Percentiles rank a stretch among this genome's conserved stretches.
Evolutionary conservation across 2,113 vertebrate genomes (phyloP).

Genomic region (Pitta sordida): DNA sequence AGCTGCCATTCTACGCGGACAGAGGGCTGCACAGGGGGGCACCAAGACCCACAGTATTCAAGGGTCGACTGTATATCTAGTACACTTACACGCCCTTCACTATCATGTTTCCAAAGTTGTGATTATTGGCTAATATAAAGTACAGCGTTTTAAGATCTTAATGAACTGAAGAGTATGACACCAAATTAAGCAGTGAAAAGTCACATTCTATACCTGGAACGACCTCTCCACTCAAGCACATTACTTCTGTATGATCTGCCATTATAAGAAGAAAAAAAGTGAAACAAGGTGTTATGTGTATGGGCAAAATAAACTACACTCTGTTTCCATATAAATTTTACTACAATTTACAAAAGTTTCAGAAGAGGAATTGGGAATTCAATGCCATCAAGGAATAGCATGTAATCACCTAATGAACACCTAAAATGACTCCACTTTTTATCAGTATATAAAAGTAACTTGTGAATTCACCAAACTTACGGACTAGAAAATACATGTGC

Average conservation of each 20-base stretch:
- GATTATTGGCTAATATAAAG: not conserved
- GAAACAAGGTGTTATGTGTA: rapidly evolving
- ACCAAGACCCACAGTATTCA: too few species aligned
- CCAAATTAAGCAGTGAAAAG: not conserved
- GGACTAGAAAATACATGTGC: not conserved
- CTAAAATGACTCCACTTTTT: not conserved
- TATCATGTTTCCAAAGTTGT: not conserved
- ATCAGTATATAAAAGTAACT: not conserved
- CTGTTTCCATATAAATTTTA: not conserved
- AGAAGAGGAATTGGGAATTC: not conserved
- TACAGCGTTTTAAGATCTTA: not conserved
- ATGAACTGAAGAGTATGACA: not conserved
- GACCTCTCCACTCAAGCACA: not conserved
- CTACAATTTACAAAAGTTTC: not conserved
- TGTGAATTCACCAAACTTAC: not conserved
- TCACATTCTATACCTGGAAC: not conserved
- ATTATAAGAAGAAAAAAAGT: not conserved
- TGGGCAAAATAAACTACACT: not conserved
- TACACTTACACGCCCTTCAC: not conserved
- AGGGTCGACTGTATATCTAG: not conserved
- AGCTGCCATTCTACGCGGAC: too few species aligned
- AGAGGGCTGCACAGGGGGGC: too few species aligned
- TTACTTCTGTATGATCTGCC: not conserved
- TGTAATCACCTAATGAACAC: not conserved
- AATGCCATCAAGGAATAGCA: not conserved